Percentiles rank a stretch among this genome's conserved stretches.
Evolutionary conservation across 2,113 vertebrate species (phyloP).

Genomic region (Oryzias woworae): DNA sequence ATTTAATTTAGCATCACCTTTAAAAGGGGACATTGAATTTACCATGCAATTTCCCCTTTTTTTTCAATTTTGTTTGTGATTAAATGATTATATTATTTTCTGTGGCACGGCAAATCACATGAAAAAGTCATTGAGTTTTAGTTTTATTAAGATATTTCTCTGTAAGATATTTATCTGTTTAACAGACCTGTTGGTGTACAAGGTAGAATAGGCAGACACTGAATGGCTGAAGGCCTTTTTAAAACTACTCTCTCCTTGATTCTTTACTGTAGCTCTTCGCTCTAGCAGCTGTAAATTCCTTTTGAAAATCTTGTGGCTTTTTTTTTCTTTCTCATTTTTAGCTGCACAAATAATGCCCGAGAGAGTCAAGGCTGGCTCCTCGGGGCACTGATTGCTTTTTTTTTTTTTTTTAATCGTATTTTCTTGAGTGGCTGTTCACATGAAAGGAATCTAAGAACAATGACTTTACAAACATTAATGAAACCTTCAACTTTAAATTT

Average conservation of each 20-base stretch:
- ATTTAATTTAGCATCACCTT: no score
- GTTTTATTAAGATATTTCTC: no score
- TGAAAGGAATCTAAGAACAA: conserved; percentile 54
- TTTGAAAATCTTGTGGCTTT: conserved; percentile 58
- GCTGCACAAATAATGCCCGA: conserved; percentile 44
- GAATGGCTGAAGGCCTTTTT: conserved; percentile 56
- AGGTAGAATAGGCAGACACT: conserved; percentile 46
- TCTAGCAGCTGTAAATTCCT: conserved; percentile 54
- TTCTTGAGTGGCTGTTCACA: conserved; percentile 66
- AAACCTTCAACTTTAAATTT: conserved; percentile 57
- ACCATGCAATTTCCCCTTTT: no score
- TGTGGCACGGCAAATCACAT: no score
- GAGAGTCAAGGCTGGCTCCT: conserved; percentile 73
- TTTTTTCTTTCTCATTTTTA: conserved; percentile 72
- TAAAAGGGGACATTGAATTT: no score
- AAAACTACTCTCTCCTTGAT: conserved; percentile 72
- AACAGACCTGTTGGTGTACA: conserved; percentile 36
- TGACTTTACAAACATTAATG: conserved; percentile 69
- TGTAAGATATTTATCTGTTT: background rate
- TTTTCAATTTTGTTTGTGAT: no score
- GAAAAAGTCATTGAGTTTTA: no score
- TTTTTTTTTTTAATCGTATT: conserved; percentile 29
- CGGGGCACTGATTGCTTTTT: conserved; percentile 67
- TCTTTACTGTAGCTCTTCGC: conserved; percentile 47
- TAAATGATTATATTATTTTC: no score